Evolutionary conservation across 2,113 vertebrate genomes (phyloP).

Genomic region (Formicarius rufipectus): DNA sequence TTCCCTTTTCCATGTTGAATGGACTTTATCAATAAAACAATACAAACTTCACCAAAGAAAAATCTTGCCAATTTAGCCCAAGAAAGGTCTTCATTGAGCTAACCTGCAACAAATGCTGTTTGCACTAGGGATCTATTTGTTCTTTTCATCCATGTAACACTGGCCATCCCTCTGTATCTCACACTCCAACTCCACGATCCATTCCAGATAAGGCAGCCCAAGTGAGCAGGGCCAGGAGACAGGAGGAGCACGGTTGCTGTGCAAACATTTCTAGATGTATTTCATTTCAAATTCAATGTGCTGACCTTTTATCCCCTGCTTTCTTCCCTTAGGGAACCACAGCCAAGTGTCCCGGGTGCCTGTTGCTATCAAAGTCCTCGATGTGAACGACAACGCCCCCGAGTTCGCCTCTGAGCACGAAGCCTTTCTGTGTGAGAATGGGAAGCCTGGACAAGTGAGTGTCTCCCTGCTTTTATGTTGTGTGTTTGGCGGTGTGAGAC

Average conservation of each 20-base stretch:
- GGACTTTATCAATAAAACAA: conserved; percentile 68
- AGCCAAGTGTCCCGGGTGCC: conserved; percentile 94
- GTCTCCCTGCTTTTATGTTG: conserved; percentile 41
- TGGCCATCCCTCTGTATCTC: conserved; percentile 23
- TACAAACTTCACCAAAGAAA: conserved; percentile 59
- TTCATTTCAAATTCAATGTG: neutral
- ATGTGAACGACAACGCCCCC: conserved; percentile 98
- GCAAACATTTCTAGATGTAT: neutral
- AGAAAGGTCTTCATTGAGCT: conserved; percentile 49
- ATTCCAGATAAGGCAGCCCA: neutral
- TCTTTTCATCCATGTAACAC: neutral
- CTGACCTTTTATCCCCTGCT: conserved; percentile 32
- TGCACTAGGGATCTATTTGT: conserved; percentile 46
- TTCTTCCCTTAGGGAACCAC: conserved; percentile 87
- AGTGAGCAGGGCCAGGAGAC: neutral
- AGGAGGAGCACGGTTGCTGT: neutral
- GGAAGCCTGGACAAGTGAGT: conserved; percentile 94
- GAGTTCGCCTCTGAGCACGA: conserved; percentile 94
- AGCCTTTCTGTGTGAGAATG: conserved; percentile 96
- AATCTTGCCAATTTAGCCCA: conserved; percentile 54
- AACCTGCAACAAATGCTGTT: conserved; percentile 52
- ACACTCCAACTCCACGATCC: neutral
- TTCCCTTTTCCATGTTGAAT: conserved; percentile 43
- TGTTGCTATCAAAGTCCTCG: conserved; percentile 94
- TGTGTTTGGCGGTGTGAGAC: neutral